Evolutionary conservation across 2,113 vertebrate genomes (phyloP).

Genomic region (Eurypyga helias): DNA sequence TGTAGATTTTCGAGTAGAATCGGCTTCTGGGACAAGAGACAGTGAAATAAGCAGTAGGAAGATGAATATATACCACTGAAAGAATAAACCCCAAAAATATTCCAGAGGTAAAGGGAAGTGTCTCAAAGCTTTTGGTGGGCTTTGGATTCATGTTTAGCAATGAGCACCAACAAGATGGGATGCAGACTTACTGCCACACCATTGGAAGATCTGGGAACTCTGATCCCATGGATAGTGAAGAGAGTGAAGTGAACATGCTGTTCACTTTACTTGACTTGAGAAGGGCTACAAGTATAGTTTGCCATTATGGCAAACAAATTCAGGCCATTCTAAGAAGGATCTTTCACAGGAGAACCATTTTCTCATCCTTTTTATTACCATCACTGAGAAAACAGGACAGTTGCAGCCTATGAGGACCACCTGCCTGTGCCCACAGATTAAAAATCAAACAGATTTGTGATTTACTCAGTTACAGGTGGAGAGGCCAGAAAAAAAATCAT

Average conservation of each 20-base stretch:
- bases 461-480: background rate
- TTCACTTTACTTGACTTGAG: background rate
- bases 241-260: background rate
- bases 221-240: background rate
- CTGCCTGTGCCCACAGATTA: background rate
- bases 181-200: background rate
- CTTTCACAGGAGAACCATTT: background rate
- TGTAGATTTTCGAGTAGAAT: background rate
- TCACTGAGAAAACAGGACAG: background rate
- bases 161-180: background rate
- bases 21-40: background rate
- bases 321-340: background rate
- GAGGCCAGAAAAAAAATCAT: background rate
- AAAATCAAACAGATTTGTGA: background rate
- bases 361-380: background rate
- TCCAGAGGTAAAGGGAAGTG: background rate
- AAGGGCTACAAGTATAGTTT: background rate
- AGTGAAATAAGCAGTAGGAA: background rate
- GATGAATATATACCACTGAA: background rate
- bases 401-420: background rate
- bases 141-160: background rate
- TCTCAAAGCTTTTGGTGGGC: background rate
- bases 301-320: background rate
- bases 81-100: background rate
- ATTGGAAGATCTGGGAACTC: background rate